These are phyloP conservation scores for Ammospiza maritima DNA, from an alignment of 2,797 vertebrate genomes.

Conservation along the genomic window DNA sequence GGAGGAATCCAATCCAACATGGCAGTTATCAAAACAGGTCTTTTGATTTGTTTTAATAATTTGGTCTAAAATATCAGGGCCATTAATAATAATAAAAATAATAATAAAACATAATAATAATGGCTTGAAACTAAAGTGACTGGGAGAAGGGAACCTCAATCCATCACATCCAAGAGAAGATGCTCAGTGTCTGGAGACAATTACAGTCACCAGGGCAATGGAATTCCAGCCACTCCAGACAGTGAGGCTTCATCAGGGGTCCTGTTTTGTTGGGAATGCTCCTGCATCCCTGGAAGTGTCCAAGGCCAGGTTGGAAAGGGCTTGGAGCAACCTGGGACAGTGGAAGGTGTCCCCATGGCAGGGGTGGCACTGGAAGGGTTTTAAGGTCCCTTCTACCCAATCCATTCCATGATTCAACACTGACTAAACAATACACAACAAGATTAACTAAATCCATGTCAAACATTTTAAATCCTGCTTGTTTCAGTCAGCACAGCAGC, in stretches of 20 bases:
- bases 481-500: not conserved
- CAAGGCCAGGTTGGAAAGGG: fast-evolving
- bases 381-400: not conserved
- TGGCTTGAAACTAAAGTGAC: not conserved
- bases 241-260: not conserved
- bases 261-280: not conserved
- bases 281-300: not conserved
- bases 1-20: not conserved
- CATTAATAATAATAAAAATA: not conserved
- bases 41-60: not conserved
- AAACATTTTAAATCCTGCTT: not conserved
- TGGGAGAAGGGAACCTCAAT: not conserved
- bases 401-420: not conserved
- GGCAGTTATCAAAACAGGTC: not conserved
- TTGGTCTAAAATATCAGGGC: not conserved
- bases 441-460: not conserved
- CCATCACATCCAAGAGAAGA: not conserved
- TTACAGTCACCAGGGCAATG: not conserved
- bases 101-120: not conserved
- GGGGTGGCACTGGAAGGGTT: fast-evolving
- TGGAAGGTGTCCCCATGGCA: not conserved
- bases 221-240: not conserved
- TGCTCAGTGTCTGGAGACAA: not conserved
- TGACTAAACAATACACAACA: not conserved
- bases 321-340: not conserved